Percentiles rank a stretch among this genome's conserved stretches.
These are phyloP conservation scores for Acrocephalus kingi DNA, from an alignment of 2,113 vertebrate genomes.

Conservation along the genomic window DNA sequence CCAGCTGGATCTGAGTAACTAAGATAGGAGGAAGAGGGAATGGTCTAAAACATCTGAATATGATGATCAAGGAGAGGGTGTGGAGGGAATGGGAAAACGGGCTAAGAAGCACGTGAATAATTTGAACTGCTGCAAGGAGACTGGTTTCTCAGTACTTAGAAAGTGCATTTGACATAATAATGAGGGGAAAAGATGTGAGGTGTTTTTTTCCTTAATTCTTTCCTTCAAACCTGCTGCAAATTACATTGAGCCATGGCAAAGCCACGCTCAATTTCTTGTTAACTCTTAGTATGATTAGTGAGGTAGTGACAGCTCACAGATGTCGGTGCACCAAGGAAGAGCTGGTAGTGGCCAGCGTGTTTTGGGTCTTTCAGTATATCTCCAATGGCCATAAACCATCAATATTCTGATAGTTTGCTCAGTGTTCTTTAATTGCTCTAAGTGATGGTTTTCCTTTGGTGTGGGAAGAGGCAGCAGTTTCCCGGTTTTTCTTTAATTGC, in stretches of 20 bases:
- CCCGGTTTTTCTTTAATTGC: not conserved
- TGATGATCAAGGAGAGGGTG: not conserved
- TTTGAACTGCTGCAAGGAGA: not conserved
- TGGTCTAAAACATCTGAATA: slow-evolving; percentile 33
- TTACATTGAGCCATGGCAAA: not conserved
- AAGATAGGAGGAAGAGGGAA: slow-evolving; percentile 24
- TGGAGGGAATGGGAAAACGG: slow-evolving; percentile 18
- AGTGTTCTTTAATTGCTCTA: not conserved
- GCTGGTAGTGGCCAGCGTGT: not conserved
- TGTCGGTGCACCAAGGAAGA: not conserved
- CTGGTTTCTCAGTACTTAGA: not conserved
- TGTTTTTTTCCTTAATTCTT: not conserved
- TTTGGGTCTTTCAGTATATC: not conserved
- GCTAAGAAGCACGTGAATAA: slow-evolving; percentile 7
- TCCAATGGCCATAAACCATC: not conserved
- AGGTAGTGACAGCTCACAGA: not conserved
- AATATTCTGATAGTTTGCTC: not conserved
- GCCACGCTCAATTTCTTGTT: not conserved
- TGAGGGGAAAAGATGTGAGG: not conserved
- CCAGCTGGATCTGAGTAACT: slow-evolving; percentile 29
- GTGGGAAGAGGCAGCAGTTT: not conserved
- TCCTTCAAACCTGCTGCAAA: not conserved
- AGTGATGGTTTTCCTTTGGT: not conserved
- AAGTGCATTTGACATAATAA: slow-evolving; percentile 16
- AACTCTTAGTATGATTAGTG: not conserved